These are phyloP conservation scores for Eupithecia abbreviata DNA, from an alignment of 2,888 invertebrate species.

Conservation along the genomic window DNA sequence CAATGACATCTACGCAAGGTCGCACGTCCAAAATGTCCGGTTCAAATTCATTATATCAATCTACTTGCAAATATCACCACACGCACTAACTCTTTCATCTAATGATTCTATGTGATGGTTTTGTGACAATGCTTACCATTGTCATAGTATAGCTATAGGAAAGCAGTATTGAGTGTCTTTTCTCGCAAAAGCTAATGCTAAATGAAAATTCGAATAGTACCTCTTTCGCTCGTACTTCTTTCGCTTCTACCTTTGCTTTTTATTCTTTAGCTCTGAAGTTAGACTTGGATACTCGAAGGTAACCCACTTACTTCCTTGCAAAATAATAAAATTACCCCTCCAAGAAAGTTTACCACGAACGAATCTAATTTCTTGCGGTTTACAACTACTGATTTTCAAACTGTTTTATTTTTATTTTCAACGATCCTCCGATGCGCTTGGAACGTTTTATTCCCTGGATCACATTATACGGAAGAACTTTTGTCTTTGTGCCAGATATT, in stretches of 20 bases:
- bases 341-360: slow-evolving; percentile 47
- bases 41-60: too few relatives aligned
- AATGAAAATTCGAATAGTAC: not conserved
- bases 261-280: not conserved
- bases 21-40: too few relatives aligned
- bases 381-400: slow-evolving; percentile 41
- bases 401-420: slow-evolving; percentile 36
- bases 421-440: slow-evolving; percentile 23
- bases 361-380: slow-evolving; percentile 57
- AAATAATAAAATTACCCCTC: slow-evolving; percentile 51
- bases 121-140: too few relatives aligned
- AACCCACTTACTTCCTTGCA: slow-evolving; percentile 33
- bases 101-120: too few relatives aligned
- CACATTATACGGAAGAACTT: slow-evolving; percentile 42
- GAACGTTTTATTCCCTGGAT: slow-evolving; percentile 33
- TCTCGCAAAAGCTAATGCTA: not conserved
- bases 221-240: not conserved
- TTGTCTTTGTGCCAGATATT: slow-evolving; percentile 51
- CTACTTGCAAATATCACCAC: too few relatives aligned
- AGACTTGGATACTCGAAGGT: not conserved
- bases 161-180: not conserved
- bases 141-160: not conserved
- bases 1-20: too few relatives aligned
- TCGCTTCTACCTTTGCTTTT: slow-evolving; percentile 49
- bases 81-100: too few relatives aligned